phyloP scores from a whole-genome alignment of 2,113 vertebrate species.

The Natator depressus region DNA sequence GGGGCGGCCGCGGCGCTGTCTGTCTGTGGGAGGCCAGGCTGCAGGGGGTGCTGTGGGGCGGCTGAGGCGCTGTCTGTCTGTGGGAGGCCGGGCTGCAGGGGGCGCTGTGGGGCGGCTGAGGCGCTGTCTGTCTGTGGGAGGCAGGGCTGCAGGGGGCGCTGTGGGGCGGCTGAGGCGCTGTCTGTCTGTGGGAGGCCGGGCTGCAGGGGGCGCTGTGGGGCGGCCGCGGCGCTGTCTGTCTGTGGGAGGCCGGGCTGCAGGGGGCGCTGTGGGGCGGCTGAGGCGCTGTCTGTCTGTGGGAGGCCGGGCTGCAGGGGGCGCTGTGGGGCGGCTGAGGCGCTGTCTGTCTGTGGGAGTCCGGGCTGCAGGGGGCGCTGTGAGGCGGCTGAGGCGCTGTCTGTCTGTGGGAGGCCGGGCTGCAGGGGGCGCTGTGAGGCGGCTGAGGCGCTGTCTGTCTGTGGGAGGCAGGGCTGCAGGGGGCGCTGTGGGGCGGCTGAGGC shows the following conservation, averaged over 20 bases:
- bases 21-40: not conserved
- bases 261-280: too few species aligned
- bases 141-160: constrained; percentile 59
- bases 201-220: too few species aligned
- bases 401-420: not conserved
- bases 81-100: too few species aligned
- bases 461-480: constrained; percentile 38
- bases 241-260: too few species aligned
- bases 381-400: accelerated
- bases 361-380: constrained; percentile 63
- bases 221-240: not conserved
- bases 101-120: accelerated
- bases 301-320: not conserved
- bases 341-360: accelerated
- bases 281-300: not conserved
- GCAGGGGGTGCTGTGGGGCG: too few species aligned
- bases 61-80: too few species aligned
- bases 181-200: too few species aligned
- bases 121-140: too few species aligned
- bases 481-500: constrained; percentile 5
- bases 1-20: too few species aligned
- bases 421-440: constrained; percentile 61
- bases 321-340: accelerated
- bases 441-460: accelerated
- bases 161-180: not conserved